Conservation (phyloP, 2,113 vertebrate species). For the Bostrychus sinensis region DNA sequence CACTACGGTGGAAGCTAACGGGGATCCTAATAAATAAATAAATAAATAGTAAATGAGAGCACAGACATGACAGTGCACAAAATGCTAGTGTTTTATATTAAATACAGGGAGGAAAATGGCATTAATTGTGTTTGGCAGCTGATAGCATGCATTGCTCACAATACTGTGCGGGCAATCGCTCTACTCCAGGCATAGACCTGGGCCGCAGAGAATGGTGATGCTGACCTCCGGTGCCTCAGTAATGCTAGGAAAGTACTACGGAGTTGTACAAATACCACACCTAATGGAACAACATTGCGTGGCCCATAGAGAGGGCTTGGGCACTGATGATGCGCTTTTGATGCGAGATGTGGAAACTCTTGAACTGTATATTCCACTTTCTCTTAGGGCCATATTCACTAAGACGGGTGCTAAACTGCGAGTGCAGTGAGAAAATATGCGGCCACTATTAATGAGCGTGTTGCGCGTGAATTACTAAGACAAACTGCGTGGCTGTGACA, state of each 20-base stretch:
- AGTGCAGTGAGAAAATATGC: too few relatives aligned
- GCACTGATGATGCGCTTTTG: constrained; percentile 23
- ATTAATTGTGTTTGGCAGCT: constrained; percentile 32
- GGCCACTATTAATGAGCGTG: too few relatives aligned
- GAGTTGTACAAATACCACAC: constrained; percentile 33
- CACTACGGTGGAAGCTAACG: too few relatives aligned
- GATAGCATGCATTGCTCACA: constrained; percentile 29
- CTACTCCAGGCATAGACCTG: constrained; percentile 17
- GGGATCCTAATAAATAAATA: too few relatives aligned
- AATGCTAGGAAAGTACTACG: background rate
- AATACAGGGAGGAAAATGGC: constrained; percentile 28
- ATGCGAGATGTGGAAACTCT: constrained; percentile 21
- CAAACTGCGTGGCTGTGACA: too few relatives aligned
- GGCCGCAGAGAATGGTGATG: constrained; percentile 36
- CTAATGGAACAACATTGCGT: constrained; percentile 21
- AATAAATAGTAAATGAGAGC: constrained; percentile 17
- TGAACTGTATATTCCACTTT: constrained; percentile 19
- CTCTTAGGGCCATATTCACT: constrained; percentile 28
- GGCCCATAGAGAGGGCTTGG: background rate
- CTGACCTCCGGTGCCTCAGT: constrained; percentile 27
- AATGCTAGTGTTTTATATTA: constrained; percentile 35
- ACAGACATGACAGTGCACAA: constrained; percentile 32
- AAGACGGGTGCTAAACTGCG: too few relatives aligned
- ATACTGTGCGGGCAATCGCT: constrained; percentile 27
- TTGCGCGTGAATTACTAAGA: too few relatives aligned